Base-by-base conservation (phyloP, 1,140 invertebrate genomes). In the Acromyrmex echinatior region DNA sequence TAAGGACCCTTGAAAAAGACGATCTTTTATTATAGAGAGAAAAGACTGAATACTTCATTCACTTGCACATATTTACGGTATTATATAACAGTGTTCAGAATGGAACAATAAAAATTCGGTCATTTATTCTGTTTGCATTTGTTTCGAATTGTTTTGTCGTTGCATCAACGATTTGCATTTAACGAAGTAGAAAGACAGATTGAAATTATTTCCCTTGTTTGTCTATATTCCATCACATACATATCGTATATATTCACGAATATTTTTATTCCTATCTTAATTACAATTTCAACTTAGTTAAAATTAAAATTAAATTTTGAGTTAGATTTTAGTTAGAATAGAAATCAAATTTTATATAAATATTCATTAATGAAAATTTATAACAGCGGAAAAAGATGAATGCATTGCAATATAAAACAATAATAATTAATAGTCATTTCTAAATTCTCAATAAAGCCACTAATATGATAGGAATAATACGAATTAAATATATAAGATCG, bases 41-140 rank as follows among this genome's bases (percentile, higher is more conserved):
- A 70, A 58, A 68, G 56, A 56, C 9, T 21, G n/a, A 58, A 21
- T 45, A 39, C 10, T 14, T 49, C 28, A 31, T 88, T 88, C 76
- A 86, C 78, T 86, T 86, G 68, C 25, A 60, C 5, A 18, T 25
- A 56, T 31, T 18, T 35, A 7, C 6, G 62, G 9, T 31, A n/a
- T 31, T 65, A n/a, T 39, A 39, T n/a, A 70, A 58, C 35, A 9
- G 18, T 39, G 12, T 35, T 81, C 31, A 35, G 65, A 58, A 7
- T 16, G 21, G 31, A 25, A 31, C 28, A 35, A 18, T 53, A 49
- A 76, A 88, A 88, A 80, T 86, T 86, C 25, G 60, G 58, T 88
- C 66, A 21, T 58, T 21, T 58, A 58, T 58, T n/a, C n/a, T 58
- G 56, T 58, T 21, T 58, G n/a, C n/a, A n/a, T 58, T 58, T 58